Base-by-base conservation (phyloP, 2,888 invertebrate genomes). In the Meteorus cinctellus region DNA sequence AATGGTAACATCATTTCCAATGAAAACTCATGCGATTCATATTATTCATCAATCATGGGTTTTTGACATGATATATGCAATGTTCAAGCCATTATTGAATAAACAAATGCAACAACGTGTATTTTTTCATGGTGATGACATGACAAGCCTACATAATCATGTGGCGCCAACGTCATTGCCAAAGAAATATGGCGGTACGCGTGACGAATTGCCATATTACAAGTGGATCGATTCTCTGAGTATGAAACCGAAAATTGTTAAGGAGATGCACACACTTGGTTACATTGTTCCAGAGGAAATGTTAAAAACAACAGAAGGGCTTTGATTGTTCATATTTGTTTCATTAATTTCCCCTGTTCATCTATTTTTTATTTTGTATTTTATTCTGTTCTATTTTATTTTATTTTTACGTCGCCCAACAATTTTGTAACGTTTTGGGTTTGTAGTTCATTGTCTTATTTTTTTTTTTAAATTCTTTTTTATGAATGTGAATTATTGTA, bases 1-100 rank as follows among this genome's bases (percentile, higher is more conserved):
- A 19, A 89, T 89, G 87, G 87, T 87, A 78, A 93, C 94, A 0
- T 92, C 94, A 72, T 95, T 95, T 87, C 96, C 96, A 0, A 91
- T 95, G 84, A 93, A 92, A 70, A 94, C 94, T 0, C 90, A 94
- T 80, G 94, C 95, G 0, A 92, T 96, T 74, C 96, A 96, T 89
- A 92, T 96, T 70, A 92, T 96, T 48, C 94, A 95, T 87, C 95
- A 96, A 86, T 94, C 95, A 0, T 96, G 96, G 95, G 89, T 95
- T 8, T 96, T 96, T 86, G 95, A 95, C 87, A 93, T 94, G 79
- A 93, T 95, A 70, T 95, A 94, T 88, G 93, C 92, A 80, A 92
- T 96, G 24, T 96, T 96, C 89, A 95, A 95, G 83, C 96, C 96
- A 0, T 90, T 96, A 31, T 90, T 96, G 31, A 94, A 93, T 84